Percentiles rank a stretch among this genome's conserved stretches.
Evolutionary conservation across 2,888 invertebrate species (phyloP).

Genomic region (Cheilosia urbana): DNA sequence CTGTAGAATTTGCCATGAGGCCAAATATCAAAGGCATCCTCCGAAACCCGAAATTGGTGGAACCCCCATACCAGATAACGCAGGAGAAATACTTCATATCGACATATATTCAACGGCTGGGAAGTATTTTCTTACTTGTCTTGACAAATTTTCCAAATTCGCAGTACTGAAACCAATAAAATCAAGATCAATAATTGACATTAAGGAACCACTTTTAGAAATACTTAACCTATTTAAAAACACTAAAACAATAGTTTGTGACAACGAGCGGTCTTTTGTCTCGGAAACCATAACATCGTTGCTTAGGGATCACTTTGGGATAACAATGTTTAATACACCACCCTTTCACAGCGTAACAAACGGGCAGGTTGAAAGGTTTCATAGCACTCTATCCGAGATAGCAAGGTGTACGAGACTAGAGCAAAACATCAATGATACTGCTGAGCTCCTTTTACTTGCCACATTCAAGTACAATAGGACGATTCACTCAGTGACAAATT

Average conservation of each 20-base stretch:
- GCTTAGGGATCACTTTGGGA: conserved; percentile 33
- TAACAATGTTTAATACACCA: conserved; percentile 40
- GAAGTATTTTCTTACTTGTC: conserved; percentile 32
- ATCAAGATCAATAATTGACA: conserved; percentile 18
- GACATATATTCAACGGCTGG: conserved; percentile 50
- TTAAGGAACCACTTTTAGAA: conserved; percentile 36
- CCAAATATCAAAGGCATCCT: conserved; percentile 30
- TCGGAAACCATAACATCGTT: conserved; percentile 37
- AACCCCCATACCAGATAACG: conserved; percentile 22
- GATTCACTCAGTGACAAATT: conserved; percentile 41
- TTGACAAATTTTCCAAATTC: conserved; percentile 51
- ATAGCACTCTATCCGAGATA: conserved; percentile 50
- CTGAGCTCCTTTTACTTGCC: conserved; percentile 41
- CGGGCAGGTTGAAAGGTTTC: conserved; percentile 53
- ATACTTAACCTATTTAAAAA: conserved; percentile 31
- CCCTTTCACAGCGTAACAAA: conserved; percentile 52
- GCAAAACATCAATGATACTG: conserved; percentile 22
- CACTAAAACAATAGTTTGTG: conserved; percentile 38
- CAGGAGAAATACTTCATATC: conserved; percentile 33
- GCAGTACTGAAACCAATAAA: conserved; percentile 26
- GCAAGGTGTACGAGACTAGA: conserved; percentile 39
- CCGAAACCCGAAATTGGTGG: conserved; percentile 14
- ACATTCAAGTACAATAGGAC: conserved; percentile 52
- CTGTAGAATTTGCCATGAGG: conserved; percentile 22
- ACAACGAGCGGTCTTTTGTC: conserved; percentile 31